Base-by-base conservation (phyloP, 2,888 invertebrate species). In the Hanleya hanleyi region DNA sequence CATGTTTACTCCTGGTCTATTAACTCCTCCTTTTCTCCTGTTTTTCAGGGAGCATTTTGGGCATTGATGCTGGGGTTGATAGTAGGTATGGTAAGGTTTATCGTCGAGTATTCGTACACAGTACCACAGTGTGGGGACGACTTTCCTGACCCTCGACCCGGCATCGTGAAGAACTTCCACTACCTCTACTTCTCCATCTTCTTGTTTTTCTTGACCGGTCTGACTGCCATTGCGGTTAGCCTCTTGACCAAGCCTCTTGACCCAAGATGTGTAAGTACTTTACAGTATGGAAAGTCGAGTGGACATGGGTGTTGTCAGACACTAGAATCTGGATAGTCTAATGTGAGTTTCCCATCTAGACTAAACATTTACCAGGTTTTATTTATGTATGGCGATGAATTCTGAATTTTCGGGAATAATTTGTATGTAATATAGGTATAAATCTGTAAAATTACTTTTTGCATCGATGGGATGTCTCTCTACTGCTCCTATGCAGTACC, bases 11-110 rank as follows among this genome's bases (percentile, higher is more conserved):
- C n/a, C n/a, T n/a, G n/a, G n/a, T n/a, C n/a, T n/a, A n/a, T n/a
- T n/a, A n/a, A n/a, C n/a, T n/a, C n/a, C n/a, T n/a, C n/a, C n/a
- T n/a, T n/a, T n/a, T n/a, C n/a, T n/a, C n/a, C n/a, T n/a, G n/a
- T n/a, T n/a, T 7, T 47, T n/a, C 83, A 92, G 92, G 92, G 92
- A 3, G 92, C 92, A 0, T 93, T 93, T 82, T 91, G 90, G 90
- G 91, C 91, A 0, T 83, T 92, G n/a, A 89, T 92, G 83, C 77
- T 90, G 29, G 92, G 92, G 0, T 86, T 92, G 73, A 79, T 86
- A 18, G 81, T 91, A 6, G 92, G 92, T 15, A 64, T 87, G 36
- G 81, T 90, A 32, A 86, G 92, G 9, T 92, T 93, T 80, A 85
- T 89, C 2, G 81, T 92, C 74, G 92, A 92, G 83, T 92, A 92